These are phyloP conservation scores for Nipponia nippon DNA, from an alignment of 2,113 vertebrate genomes.

Conservation along the genomic window DNA sequence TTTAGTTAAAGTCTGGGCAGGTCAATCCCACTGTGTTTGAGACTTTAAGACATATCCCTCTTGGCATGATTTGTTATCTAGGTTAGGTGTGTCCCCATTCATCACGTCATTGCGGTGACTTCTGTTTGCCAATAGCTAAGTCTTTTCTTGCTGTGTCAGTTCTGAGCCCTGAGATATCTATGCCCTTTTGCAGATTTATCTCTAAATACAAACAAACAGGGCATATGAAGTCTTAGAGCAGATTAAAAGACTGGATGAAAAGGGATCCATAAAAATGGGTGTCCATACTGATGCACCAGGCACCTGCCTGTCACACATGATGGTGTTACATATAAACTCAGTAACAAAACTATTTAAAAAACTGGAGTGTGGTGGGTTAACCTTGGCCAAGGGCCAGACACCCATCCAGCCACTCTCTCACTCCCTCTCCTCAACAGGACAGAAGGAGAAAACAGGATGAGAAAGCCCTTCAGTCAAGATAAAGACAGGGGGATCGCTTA, in stretches of 20 bases:
- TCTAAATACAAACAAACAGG: neutral
- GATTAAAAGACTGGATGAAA: neutral
- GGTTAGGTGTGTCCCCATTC: neutral
- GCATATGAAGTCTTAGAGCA: neutral
- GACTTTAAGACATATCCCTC: neutral
- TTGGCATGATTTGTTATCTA: neutral
- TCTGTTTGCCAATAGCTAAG: neutral
- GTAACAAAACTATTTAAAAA: neutral
- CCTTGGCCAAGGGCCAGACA: neutral
- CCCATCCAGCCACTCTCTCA: neutral
- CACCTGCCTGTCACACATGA: rapidly evolving
- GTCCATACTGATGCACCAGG: neutral
- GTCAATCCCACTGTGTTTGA: neutral
- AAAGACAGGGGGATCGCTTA: neutral
- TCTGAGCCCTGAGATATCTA: neutral
- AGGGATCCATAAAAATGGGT: neutral
- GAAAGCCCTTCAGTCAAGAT: neutral
- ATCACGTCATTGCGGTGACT: neutral
- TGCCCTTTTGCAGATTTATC: neutral
- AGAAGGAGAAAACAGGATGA: neutral
- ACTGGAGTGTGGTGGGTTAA: neutral
- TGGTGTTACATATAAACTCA: neutral
- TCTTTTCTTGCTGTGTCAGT: neutral
- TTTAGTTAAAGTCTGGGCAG: neutral
- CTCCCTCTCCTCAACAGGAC: neutral